Conservation (phyloP, 1,140 invertebrate species). For the Bombus waltoni region DNA sequence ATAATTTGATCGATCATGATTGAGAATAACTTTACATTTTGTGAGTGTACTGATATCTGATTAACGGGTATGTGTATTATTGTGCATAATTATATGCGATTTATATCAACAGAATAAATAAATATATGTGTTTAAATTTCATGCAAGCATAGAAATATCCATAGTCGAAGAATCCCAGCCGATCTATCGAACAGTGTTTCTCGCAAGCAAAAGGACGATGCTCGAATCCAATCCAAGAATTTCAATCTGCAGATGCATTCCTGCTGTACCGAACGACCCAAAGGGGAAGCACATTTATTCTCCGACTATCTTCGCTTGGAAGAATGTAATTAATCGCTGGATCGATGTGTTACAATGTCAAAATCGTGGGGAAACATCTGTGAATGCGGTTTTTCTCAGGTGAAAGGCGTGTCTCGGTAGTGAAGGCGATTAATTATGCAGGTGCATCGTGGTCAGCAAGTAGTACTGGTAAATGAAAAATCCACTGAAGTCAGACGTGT, state of each 20-base stretch:
- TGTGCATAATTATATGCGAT: too few relatives aligned
- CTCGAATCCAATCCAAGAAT: neutral
- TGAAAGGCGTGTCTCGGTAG: conserved; percentile 6
- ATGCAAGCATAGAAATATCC: neutral
- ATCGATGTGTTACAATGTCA: neutral
- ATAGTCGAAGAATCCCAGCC: too few relatives aligned
- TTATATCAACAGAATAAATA: too few relatives aligned
- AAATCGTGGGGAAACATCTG: neutral
- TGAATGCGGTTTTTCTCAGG: neutral
- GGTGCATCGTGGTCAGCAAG: conserved; percentile 25
- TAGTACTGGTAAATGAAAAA: conserved; percentile 61
- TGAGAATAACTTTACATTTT: too few relatives aligned
- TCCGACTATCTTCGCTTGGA: too few relatives aligned
- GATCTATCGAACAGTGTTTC: neutral
- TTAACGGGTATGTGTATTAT: too few relatives aligned
- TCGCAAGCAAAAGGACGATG: neutral
- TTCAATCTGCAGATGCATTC: neutral
- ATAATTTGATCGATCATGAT: too few relatives aligned
- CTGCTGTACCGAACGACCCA: neutral
- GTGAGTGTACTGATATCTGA: too few relatives aligned
- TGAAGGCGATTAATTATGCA: conserved; percentile 37
- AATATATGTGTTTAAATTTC: neutral
- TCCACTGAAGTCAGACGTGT: conserved; percentile 38
- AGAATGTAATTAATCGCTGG: neutral
- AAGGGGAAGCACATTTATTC: neutral